A percentile compares a stretch with the other conserved stretches of the same genome.
Conservation (phyloP, 1,140 invertebrate species). For the Pseudomyrmex dendroicus region DNA sequence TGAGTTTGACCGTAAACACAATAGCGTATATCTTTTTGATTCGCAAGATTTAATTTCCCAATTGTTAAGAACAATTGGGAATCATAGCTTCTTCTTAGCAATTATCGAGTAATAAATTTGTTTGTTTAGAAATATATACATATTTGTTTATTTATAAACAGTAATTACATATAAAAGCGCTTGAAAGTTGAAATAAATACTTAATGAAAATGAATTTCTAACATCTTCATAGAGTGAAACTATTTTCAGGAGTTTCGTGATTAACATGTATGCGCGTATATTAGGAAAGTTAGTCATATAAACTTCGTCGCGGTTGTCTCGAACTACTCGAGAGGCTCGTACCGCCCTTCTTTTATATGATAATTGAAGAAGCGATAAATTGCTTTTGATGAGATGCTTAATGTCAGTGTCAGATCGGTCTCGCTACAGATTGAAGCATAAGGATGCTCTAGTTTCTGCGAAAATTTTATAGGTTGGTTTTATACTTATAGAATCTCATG, state of each 20-base stretch:
- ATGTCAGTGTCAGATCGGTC: conserved; percentile 75
- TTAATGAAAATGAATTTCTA: background rate
- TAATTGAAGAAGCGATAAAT: conserved; percentile 76
- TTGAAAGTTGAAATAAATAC: too few relatives aligned
- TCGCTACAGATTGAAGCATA: conserved; percentile 26
- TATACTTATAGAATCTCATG: too few relatives aligned
- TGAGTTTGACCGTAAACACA: background rate
- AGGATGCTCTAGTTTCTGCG: conserved; percentile 42
- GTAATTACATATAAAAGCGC: background rate
- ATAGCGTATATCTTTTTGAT: background rate
- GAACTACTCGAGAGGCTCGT: conserved; percentile 14
- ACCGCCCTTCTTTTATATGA: conserved; percentile 29
- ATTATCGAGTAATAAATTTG: too few relatives aligned
- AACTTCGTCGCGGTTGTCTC: background rate
- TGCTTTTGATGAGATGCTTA: conserved; percentile 71
- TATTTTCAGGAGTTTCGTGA: background rate
- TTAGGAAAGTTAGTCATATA: conserved; percentile 6
- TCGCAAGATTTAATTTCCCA: background rate
- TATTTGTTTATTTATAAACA: background rate
- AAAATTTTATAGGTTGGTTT: conserved; percentile 31
- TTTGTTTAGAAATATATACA: background rate
- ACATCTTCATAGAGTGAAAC: background rate
- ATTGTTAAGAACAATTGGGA: background rate
- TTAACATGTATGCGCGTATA: background rate
- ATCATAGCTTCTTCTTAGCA: background rate